These are phyloP conservation scores for Lasiurus cinereus DNA, from an alignment of 2,113 vertebrate species.

Conservation along the genomic window DNA sequence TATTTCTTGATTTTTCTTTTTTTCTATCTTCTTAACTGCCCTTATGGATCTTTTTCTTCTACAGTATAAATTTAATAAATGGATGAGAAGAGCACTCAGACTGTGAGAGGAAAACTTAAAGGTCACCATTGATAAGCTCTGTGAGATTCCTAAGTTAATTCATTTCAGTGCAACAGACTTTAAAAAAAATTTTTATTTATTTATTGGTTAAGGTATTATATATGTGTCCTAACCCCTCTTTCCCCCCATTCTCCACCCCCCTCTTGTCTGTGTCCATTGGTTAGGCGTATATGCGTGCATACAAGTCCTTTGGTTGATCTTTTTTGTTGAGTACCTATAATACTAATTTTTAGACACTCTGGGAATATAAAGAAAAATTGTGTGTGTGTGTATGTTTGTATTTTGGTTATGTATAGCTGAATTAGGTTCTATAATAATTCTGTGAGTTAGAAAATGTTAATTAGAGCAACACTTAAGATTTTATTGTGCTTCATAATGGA, in stretches of 20 bases:
- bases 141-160: slow-evolving; percentile 10
- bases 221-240: too few species aligned
- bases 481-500: slow-evolving; percentile 52
- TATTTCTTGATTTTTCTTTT: slow-evolving; percentile 55
- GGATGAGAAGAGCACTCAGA: neutral
- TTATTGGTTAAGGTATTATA: too few species aligned
- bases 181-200: too few species aligned
- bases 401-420: slow-evolving; percentile 49
- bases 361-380: slow-evolving; percentile 46
- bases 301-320: too few species aligned
- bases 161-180: slow-evolving; percentile 47
- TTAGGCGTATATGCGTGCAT: too few species aligned
- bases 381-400: neutral
- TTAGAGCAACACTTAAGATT: slow-evolving; percentile 46
- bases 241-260: too few species aligned
- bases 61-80: slow-evolving; percentile 18
- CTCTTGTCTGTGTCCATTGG: too few species aligned
- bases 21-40: neutral
- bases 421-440: slow-evolving; percentile 36
- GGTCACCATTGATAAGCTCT: neutral
- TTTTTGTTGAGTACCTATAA: neutral
- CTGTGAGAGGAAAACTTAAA: slow-evolving; percentile 38
- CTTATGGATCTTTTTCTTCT: slow-evolving; percentile 46
- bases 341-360: neutral
- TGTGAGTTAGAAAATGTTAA: slow-evolving; percentile 45